Evolutionary conservation across 2,888 invertebrate species (phyloP), one percentile per base, ranked within the genome.

Genomic region (Bombyx huttoni): DNA sequence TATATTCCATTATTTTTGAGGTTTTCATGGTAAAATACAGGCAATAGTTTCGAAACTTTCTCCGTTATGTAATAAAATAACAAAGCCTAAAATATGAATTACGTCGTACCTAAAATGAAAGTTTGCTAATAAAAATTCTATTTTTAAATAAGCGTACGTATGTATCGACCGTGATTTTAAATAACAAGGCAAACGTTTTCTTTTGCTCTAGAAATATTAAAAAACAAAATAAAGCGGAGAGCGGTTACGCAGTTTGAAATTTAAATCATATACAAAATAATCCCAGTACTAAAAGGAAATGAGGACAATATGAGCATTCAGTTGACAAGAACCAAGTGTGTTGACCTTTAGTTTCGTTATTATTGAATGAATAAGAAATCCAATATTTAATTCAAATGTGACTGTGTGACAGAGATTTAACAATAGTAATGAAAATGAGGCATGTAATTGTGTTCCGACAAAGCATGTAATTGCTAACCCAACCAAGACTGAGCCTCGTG

Each of bases 361-460:
- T 40, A 40, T 40, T 40, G 9, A 40, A 40, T 40, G 12, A 40
- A 40, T 7, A 40, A 40, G 40, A 40, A 10, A 40, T 40, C 40
- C 40, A 12, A 40, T 40, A 40, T 40, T 40, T 8, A 40, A 40
- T 40, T 10, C 40, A 40, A 12, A 40, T 40, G 7, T 40, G 24
- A 24, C 24, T 1, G 24, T 40, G 40, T 40, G 40, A 40, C 40
- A 40, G 12, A 40, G 40, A 10, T 40, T 40, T 40, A 40, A 40
- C 40, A 40, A 40, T 40, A 40, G 9, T 40, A 40, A 40, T 40
- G 40, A 40, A 40, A 51, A 51, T 51, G 46, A 47, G 50, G 50
- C 50, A 47, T 51, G 50, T 51, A 51, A 51, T 51, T 51, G 47
- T 47, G 47, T 33, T 51, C 50, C 34, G 50, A 51, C 47, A 47